Evolutionary conservation across 1,140 invertebrate species (phyloP).

Genomic region (Campoletis sonorensis): DNA sequence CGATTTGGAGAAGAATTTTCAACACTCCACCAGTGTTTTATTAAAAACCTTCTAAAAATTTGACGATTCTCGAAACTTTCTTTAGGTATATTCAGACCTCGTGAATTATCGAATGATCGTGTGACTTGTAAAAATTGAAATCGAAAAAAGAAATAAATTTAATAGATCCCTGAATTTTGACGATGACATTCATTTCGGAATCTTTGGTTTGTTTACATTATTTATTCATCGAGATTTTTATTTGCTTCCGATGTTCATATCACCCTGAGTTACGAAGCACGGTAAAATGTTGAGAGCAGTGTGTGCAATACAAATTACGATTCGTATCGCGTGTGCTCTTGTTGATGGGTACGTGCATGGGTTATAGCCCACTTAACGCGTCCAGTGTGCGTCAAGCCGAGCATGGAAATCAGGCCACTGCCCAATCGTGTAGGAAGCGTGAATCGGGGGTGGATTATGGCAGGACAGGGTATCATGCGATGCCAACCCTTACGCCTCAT

Average conservation of each 20-base stretch:
- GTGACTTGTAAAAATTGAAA: too few relatives aligned
- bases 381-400: slow-evolving; percentile 12
- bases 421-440: slow-evolving; percentile 26
- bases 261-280: background rate
- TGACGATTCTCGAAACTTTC: too few relatives aligned
- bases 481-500: slow-evolving; percentile 13
- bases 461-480: slow-evolving; percentile 2
- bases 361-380: slow-evolving; percentile 7
- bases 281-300: background rate
- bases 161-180: too few relatives aligned
- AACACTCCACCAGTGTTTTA: too few relatives aligned
- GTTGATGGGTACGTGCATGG: background rate
- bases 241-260: background rate
- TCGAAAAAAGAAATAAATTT: too few relatives aligned
- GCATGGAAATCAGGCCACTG: slow-evolving; percentile 42
- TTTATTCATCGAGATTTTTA: background rate
- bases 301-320: slow-evolving; percentile 4
- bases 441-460: slow-evolving; percentile 13
- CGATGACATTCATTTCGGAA: background rate
- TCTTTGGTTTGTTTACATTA: background rate
- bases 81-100: too few relatives aligned
- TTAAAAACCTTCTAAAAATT: too few relatives aligned
- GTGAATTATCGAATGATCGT: too few relatives aligned
- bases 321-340: slow-evolving; percentile 1
- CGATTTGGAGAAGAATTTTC: too few relatives aligned